Evolutionary conservation across 1,140 invertebrate genomes (phyloP), one percentile per base, ranked within the genome.

Genomic region (Antheraea mylitta): DNA sequence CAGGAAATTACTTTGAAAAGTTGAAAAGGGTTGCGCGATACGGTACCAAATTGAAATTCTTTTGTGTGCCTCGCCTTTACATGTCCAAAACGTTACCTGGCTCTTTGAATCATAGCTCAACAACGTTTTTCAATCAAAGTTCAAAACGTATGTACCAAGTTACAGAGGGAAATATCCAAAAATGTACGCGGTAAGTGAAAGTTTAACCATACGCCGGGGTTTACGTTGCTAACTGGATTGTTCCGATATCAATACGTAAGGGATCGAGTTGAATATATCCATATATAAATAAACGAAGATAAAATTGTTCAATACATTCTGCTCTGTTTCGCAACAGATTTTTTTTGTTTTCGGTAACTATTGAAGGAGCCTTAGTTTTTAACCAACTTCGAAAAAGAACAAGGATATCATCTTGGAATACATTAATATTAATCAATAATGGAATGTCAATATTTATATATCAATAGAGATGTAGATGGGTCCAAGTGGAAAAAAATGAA

Each of bases 41-140:
- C 82, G 80, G 79, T 79, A 85, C 81, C 83, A 87, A 86, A 90
- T 89, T 87, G 87, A 87, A 89, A 89, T 90, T 89, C 87, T 88
- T 89, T 88, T 87, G 80, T 86, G 72, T 70, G 67, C 74, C 70
- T 64, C 75, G 77, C 87, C 84, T 86, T 86, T 87, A 86, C 85
- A 85, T 85, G 82, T 79, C 79, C 80, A 69, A 81, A 85, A 79
- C 80, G 81, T 76, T 85, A 85, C 84, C 86, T 86, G 83, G 69
- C 76, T 79, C 67, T 72, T 75, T 67, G 78, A 84, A 80, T 85
- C 81, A 85, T 81, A 85, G 71, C 76, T 66, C 67, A 73, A 77
- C 72, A 75, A 75, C 75, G 74, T 79, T 82, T 80, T 75, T 73
- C 75, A 66, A 80, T 77, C 72, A 72, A 75, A 80, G 73, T 80